Evolutionary conservation across 2,888 invertebrate species (phyloP).

Genomic region (Mimachlamys varia): DNA sequence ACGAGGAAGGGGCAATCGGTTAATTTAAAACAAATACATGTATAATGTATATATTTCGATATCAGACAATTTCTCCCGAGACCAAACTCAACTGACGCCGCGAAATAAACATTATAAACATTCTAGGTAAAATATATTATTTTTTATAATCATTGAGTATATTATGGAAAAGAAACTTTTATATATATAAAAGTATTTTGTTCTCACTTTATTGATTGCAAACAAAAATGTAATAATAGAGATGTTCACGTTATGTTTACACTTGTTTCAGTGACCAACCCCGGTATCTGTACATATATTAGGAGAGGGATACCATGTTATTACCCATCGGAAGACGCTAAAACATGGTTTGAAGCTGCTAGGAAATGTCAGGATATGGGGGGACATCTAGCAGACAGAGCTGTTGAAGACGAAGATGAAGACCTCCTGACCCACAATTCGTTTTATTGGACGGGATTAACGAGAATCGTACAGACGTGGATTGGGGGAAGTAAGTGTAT

Average conservation of each 20-base stretch:
- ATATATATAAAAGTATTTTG: too few species aligned
- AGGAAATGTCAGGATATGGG: conserved; percentile 38
- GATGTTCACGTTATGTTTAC: not conserved
- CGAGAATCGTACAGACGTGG: conserved; percentile 39
- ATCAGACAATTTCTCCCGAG: too few species aligned
- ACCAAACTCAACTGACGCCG: too few species aligned
- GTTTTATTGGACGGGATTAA: conserved; percentile 40
- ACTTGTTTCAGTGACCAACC: not conserved
- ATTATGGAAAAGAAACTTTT: too few species aligned
- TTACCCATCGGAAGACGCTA: conserved; percentile 29
- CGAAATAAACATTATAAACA: too few species aligned
- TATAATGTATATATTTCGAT: too few species aligned
- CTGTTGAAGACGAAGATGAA: not conserved
- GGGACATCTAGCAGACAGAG: conserved; percentile 38
- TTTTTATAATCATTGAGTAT: too few species aligned
- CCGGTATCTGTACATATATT: not conserved
- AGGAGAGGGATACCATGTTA: conserved; percentile 3
- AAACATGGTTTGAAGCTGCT: conserved; percentile 42
- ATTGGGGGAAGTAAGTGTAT: conserved; percentile 20
- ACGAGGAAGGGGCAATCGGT: too few species aligned
- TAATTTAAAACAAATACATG: too few species aligned
- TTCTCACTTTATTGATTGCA: too few species aligned
- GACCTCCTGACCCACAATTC: not conserved
- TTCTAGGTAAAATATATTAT: too few species aligned
- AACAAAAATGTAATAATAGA: too few species aligned